Base-by-base conservation (phyloP, 2,113 vertebrate species). In the Melierax canorus region DNA sequence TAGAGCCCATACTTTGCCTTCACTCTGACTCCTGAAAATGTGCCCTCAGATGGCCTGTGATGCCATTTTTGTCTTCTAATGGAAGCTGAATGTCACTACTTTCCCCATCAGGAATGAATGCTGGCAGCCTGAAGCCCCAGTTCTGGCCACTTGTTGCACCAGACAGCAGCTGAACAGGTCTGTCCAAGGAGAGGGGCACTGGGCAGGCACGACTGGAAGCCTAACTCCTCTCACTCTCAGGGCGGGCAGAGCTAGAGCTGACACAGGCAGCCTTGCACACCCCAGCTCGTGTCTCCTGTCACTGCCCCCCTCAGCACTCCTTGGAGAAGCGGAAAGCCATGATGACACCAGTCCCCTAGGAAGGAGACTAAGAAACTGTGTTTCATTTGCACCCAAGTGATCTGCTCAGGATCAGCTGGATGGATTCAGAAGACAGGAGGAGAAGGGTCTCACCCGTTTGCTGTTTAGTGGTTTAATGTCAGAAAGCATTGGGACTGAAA, bases 21-120 rank as follows among this genome's bases (percentile, higher is more conserved):
- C 74, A 22, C 45, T 53, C 58, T 51, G 75, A 36, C 83, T 94
- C 71, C 56, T 79, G 81, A 75, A 92, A 94, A 89, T 7, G 34
- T 94, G 81, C 80, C 78, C 85, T 96, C 80, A 90, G 74, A 85
- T 88, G 71, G 83, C 86, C 74, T 53, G n/a, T 50, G 86, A 74
- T 69, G 71, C 87, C 84, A 53, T 89, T 95, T 96, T 55, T 62
- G 84, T 96, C 94, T 91, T 89, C 80, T 82, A 72, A 79, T 78
- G 41, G 79, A 89, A 95, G 86, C 50, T 90, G 84, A 95, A 87
- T 78, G 74, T 79, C 86, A 75, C 83, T 51, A 43, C 73, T 86
- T n/a, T 86, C n/a, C 51, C 84, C 89, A 85, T 18, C 62, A 82
- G 84, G 68, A 77, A 55, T 10, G 32, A 89, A 76, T 19, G 45